phyloP scores from a whole-genome alignment of 2,797 vertebrate species.

The Hozukius guyotensis region DNA sequence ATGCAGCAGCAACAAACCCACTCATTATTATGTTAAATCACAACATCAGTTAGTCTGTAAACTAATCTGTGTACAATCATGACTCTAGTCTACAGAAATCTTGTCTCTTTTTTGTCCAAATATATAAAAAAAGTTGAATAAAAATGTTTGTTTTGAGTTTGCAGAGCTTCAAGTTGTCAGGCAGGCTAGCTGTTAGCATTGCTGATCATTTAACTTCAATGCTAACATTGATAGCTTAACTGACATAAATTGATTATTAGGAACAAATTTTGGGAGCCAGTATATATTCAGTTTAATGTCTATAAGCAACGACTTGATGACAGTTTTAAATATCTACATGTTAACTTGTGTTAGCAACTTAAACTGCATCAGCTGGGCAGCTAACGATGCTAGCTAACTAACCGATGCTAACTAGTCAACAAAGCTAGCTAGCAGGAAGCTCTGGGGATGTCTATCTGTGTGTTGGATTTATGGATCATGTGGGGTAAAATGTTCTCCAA shows the following conservation, averaged over 20 bases:
- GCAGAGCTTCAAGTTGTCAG: constrained; percentile 6
- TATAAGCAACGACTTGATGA: accelerated
- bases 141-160: constrained; percentile 20
- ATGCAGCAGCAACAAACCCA: neutral
- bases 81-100: neutral
- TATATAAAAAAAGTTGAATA: accelerated
- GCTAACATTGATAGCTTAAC: constrained; percentile 27
- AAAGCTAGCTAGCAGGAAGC: constrained; percentile 32
- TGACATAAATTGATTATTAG: neutral
- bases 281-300: accelerated
- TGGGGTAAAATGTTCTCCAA: neutral
- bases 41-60: neutral
- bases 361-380: constrained; percentile 14
- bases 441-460: neutral
- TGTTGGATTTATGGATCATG: neutral
- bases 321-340: neutral
- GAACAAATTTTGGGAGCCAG: accelerated
- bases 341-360: constrained; percentile 2
- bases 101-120: neutral
- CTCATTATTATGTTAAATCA: neutral
- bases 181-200: constrained; percentile 54
- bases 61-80: neutral
- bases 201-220: constrained; percentile 39
- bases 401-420: constrained; percentile 48
- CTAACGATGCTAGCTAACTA: constrained; percentile 48